Conservation (phyloP, 2,113 vertebrate genomes). For the Amblyornis subalaris region DNA sequence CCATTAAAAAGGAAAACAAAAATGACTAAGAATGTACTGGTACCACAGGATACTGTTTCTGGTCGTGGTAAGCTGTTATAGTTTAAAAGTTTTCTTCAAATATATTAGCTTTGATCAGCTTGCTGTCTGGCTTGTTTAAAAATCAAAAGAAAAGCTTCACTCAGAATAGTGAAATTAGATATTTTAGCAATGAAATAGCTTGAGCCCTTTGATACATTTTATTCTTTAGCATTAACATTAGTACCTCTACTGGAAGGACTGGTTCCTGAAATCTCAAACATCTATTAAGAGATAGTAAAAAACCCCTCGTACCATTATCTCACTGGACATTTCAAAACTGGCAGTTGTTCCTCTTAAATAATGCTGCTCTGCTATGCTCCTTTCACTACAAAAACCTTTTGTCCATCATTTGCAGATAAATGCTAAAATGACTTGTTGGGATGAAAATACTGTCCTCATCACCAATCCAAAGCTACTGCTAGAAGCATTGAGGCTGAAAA, state of each 20-base stretch:
- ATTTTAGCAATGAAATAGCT: not conserved
- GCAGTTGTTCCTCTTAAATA: not conserved
- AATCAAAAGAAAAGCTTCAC: not conserved
- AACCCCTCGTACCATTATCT: accelerated
- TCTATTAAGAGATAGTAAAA: not conserved
- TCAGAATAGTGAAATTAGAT: not conserved
- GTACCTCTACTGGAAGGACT: not conserved
- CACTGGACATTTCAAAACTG: not conserved
- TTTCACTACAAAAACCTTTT: not conserved
- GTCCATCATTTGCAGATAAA: not conserved
- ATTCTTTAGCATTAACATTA: not conserved
- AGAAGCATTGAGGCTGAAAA: not conserved
- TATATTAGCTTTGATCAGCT: not conserved
- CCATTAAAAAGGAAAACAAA: not conserved
- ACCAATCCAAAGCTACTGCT: not conserved
- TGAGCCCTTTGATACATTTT: not conserved
- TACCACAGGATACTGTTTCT: not conserved
- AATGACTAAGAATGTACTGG: not conserved
- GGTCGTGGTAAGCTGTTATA: not conserved
- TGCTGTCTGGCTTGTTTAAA: not conserved
- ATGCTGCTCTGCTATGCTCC: not conserved
- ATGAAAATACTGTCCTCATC: not conserved
- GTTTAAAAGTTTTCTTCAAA: not conserved
- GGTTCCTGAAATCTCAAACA: not conserved
- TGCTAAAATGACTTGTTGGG: not conserved